Evolutionary conservation across 2,888 invertebrate genomes (phyloP).

Genomic region (Notodonta ziczac): DNA sequence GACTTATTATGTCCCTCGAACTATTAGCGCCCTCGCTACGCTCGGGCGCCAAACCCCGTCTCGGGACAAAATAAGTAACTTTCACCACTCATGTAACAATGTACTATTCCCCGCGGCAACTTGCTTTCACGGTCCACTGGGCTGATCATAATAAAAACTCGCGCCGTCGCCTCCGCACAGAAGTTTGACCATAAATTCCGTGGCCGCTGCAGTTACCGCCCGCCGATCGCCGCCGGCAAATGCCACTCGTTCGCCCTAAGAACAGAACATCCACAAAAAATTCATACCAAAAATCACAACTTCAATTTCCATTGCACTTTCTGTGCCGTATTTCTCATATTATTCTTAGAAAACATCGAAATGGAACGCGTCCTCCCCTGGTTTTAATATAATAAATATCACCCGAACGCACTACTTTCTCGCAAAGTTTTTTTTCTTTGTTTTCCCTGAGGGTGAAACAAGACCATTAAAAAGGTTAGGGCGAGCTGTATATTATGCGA

Average conservation of each 20-base stretch:
- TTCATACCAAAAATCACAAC: slow-evolving; percentile 13
- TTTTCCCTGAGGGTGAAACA: slow-evolving; percentile 73
- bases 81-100: no score
- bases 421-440: slow-evolving; percentile 70
- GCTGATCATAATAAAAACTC: slow-evolving; percentile 85
- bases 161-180: slow-evolving; percentile 80
- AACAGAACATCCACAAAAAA: slow-evolving; percentile 16
- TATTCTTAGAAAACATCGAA: slow-evolving; percentile 13
- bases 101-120: slow-evolving; percentile 79
- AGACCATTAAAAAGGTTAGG: slow-evolving; percentile 81
- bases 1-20: no score
- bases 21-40: no score
- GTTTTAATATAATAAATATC: slow-evolving; percentile 83
- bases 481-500: slow-evolving; percentile 79
- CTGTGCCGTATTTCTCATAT: not conserved
- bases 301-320: slow-evolving; percentile 16
- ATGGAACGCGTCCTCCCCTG: slow-evolving; percentile 45
- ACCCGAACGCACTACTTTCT: slow-evolving; percentile 75
- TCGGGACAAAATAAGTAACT: no score
- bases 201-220: slow-evolving; percentile 75
- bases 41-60: no score
- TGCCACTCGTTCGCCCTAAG: slow-evolving; percentile 63
- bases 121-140: slow-evolving; percentile 85
- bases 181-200: slow-evolving; percentile 85
- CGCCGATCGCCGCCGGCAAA: slow-evolving; percentile 69